Base-by-base conservation (phyloP, 1,140 invertebrate genomes). In the Drosophila triauraria region DNA sequence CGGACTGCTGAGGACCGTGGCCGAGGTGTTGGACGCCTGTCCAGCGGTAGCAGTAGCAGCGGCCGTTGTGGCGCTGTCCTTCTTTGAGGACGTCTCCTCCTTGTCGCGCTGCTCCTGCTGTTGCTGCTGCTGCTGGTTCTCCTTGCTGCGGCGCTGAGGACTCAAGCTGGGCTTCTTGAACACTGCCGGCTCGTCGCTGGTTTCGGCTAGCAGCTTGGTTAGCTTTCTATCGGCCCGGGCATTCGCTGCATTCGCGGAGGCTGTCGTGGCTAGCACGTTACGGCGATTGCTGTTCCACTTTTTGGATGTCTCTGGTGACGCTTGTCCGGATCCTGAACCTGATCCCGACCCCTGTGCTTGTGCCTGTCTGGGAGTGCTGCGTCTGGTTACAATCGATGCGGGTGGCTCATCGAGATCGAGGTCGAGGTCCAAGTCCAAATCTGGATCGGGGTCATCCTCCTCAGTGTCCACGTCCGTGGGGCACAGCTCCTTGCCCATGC, bases 401-500 rank as follows among this genome's bases (percentile, higher is more conserved):
- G 54, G 60, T 53, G 50, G 43, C 44, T 80, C 71, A 23, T 87
- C 75, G 15, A 69, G 65, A n/a, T 75, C 77, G 6, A 65, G 35
- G 7, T 70, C 74, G 12, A 58, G 30, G 10, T 75, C 71, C 12
- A 86, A 38, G 15, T 81, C 78, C 8, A 85, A 48, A 9, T 81
- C 78, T n/a, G 67, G 75, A n/a, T 82, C 70, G 6, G 60, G 72
- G 4, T 78, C 64, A 7, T 75, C 69, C 25, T 80, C 90, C 43
- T 91, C 86, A 12, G 70, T 78, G 35, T 80, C 81, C 2, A 79
- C 63, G 23, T 80, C 78, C 8, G 79, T 65, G 20, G 76, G 78
- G 23, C 80, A 88, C 25, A 82, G 56, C 58, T 92, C 88, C 43
- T 92, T 80, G 61, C 82, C 80, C 82, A 91, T 80, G 71, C 81